Percentiles rank a stretch among this genome's conserved stretches.
Conservation (phyloP, 2,797 vertebrate genomes). For the Balearica regulorum region DNA sequence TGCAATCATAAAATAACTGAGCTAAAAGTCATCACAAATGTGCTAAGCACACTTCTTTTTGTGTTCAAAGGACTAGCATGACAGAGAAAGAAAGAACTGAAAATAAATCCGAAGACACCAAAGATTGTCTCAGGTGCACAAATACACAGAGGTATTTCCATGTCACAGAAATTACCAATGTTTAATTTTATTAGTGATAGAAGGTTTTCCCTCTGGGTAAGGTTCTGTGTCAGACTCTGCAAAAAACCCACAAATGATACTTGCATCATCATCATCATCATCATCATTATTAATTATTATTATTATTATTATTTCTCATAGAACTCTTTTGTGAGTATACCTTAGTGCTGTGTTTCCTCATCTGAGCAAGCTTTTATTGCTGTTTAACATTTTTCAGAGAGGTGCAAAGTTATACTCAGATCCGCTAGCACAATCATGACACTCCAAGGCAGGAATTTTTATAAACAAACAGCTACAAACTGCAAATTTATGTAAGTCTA, state of each 20-base stretch:
- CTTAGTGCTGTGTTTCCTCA: not conserved
- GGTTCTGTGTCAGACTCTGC: not conserved
- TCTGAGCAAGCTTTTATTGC: not conserved
- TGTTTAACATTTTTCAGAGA: not conserved
- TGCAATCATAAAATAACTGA: not conserved
- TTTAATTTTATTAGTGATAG: not conserved
- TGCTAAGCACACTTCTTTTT: not conserved
- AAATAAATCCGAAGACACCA: not conserved
- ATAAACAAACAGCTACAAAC: not conserved
- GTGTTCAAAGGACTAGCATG: not conserved
- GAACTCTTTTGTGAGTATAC: not conserved
- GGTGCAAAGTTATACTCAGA: not conserved
- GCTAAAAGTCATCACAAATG: not conserved
- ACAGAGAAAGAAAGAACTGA: not conserved
- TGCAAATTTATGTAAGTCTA: not conserved
- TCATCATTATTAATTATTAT: too few relatives aligned
- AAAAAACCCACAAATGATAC: fast-evolving
- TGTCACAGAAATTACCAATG: not conserved
- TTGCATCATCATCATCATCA: not conserved
- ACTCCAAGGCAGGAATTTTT: not conserved
- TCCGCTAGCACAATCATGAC: not conserved
- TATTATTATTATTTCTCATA: not conserved
- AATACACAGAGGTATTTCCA: not conserved
- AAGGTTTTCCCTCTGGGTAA: not conserved
- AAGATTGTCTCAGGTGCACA: not conserved